Conservation (phyloP, 2,888 invertebrate genomes). For the Ichneumoninae sp. region DNA sequence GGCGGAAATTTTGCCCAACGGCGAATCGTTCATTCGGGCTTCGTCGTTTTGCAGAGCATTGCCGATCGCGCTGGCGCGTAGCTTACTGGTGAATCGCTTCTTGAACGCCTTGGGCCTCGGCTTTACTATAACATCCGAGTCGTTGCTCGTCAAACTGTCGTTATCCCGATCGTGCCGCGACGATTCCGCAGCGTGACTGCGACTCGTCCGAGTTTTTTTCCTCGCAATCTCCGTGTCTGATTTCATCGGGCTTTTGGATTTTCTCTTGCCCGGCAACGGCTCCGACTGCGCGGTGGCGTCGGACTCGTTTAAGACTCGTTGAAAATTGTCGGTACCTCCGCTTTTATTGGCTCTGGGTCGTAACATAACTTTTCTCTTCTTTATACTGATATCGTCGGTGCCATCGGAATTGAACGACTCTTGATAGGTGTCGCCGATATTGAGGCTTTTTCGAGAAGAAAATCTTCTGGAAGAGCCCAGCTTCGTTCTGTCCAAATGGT, state of each 20-base stretch:
- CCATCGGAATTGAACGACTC: slow-evolving; percentile 40
- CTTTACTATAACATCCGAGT: slow-evolving; percentile 33
- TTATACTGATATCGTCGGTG: slow-evolving; percentile 29
- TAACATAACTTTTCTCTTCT: slow-evolving; percentile 39
- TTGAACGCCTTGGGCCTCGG: slow-evolving; percentile 32
- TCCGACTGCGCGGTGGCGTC: slow-evolving; percentile 28
- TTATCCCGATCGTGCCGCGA: background rate
- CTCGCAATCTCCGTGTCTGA: background rate
- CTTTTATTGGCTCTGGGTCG: slow-evolving; percentile 9
- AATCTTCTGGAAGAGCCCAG: slow-evolving; percentile 16
- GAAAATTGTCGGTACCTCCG: slow-evolving; percentile 39
- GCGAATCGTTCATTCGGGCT: background rate
- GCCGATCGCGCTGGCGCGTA: slow-evolving; percentile 12
- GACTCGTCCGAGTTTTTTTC: background rate
- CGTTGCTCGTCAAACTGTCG: slow-evolving; percentile 34
- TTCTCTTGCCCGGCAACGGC: slow-evolving; percentile 1
- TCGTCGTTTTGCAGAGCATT: slow-evolving; percentile 26
- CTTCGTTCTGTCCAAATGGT: slow-evolving; percentile 46
- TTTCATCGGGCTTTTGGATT: background rate
- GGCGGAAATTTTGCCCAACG: background rate
- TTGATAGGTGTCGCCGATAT: background rate
- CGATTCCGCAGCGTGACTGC: background rate
- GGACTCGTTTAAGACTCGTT: slow-evolving; percentile 28
- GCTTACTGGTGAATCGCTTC: slow-evolving; percentile 22
- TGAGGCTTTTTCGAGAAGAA: slow-evolving; percentile 32